Base-by-base conservation (phyloP, 2,797 vertebrate genomes). In the Acanthiza pusilla region DNA sequence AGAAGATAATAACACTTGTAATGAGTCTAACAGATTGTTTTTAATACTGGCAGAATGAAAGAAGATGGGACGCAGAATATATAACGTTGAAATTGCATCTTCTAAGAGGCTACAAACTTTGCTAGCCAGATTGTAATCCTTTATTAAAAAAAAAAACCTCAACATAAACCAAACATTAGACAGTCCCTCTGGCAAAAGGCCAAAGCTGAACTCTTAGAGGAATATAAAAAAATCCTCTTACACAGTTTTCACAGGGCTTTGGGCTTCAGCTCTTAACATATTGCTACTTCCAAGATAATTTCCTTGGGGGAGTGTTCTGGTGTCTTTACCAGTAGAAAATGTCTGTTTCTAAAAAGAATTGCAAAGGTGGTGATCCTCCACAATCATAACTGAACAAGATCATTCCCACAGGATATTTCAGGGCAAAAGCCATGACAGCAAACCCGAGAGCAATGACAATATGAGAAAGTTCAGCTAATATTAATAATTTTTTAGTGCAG, bases 141-240 rank as follows among this genome's bases (percentile, higher is more conserved):
- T 61, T 85, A 68, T 63, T 87, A 34, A 48, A 38, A 63, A 54
- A 45, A 68, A 85, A 90, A 55, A 19, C 3, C 5, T 66, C 54
- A 47, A 58, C 47, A 75, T 62, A 89, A 91, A 85, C 30, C 43
- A 71, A 83, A 53, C 27, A 82, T 93, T 81, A 94, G 73, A 82
- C 48, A 93, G 48, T 76, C 55, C 34, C 83, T 92, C 70, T 89
- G 70, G 86, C 66, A 89, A 94, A 91, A 87, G 23, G 38, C 88
- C 85, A 79, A 92, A 94, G 48, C 58, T 82, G 70, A 95, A 78
- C 71, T 81, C 66, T 78, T 85, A 81, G 43, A 81, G 36, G 48
- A 93, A 78, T 79, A 92, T 32, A 42, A 82, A 88, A 91, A 94
- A 95, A 85, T 95, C 73, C 81, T 86, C n/a, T 95, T 94, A 93